Conservation (phyloP, 2,888 invertebrate species). For the Girardia tigrina region DNA sequence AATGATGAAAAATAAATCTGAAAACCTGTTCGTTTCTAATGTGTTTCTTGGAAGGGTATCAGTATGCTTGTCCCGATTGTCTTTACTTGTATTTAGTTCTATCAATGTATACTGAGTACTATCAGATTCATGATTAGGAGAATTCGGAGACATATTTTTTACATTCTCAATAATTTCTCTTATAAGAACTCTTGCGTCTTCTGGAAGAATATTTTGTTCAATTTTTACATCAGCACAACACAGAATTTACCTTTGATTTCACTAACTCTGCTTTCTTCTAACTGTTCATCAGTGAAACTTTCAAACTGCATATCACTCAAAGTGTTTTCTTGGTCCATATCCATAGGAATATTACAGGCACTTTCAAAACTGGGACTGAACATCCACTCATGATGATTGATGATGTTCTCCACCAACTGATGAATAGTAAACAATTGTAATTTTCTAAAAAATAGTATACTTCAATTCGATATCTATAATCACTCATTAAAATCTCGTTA, state of each 20-base stretch:
- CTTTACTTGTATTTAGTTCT: constrained; percentile 14
- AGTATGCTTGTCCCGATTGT: neutral
- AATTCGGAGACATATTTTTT: neutral
- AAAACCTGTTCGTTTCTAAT: neutral
- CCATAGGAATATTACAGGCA: constrained; percentile 10
- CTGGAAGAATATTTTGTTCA: no score
- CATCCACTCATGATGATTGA: constrained; percentile 16
- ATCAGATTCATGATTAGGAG: neutral
- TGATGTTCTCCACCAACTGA: neutral
- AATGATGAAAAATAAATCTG: neutral
- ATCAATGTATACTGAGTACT: neutral
- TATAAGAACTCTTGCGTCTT: neutral
- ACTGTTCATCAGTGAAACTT: neutral
- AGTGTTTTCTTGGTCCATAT: neutral
- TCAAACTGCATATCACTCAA: constrained; percentile 3
- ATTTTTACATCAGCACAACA: no score
- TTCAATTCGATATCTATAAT: constrained; percentile 25
- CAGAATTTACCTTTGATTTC: neutral
- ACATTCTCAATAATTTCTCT: constrained; percentile 8
- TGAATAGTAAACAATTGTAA: neutral
- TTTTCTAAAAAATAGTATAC: neutral
- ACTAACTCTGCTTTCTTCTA: neutral
- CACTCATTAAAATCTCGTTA: constrained; percentile 3
- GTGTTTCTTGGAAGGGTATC: neutral
- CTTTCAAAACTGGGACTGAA: constrained; percentile 12